Base-by-base conservation (phyloP, 2,113 vertebrate species). In the Mesocricetus auratus region DNA sequence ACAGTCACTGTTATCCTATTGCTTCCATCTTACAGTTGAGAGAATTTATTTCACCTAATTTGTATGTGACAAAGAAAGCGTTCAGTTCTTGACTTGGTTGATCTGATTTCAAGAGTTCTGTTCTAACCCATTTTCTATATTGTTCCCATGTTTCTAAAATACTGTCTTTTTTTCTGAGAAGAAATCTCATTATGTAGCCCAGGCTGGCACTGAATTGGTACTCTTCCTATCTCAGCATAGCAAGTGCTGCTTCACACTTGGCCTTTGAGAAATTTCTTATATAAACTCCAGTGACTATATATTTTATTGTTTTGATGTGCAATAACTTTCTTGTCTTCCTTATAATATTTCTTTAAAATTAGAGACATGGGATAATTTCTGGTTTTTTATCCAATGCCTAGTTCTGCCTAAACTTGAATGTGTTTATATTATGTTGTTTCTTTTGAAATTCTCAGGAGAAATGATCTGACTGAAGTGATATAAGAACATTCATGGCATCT, bases 21-120 rank as follows among this genome's bases (percentile, higher is more conserved):
- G 82, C 78, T 68, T 86, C 26, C 79, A 74, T 64, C 78, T 96
- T 92, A 93, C 29, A 79, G 83, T 36, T 94, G 94, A 93, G 79
- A 90, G 94, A 83, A 89, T 66, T 91, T 93, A 79, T 68, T 87
- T 93, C 92, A 92, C 45, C 39, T 89, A 91, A 79, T 93, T 90
- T 93, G 87, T 94, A 45, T 66, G 10, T 50, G n/a, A 10, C 6
- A 88, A 64, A 94, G 85, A 92, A 22, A 92, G 83, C 91, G 68
- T 90, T 92, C 58, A 87, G 1, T 87, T 89, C 83, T 86, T 94
- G 60, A 69, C 62, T 50, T 62, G 15, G 60, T 83, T 96, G 62
- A 74, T 91, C 42, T 91, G 53, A 93, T 92, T 93, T 96, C 47
- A 90, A 10, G 53, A 77, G 7, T 79, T 94, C 17, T 81, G n/a